Base-by-base conservation (phyloP, 1,140 invertebrate genomes). In the Metaphire vulgaris region DNA sequence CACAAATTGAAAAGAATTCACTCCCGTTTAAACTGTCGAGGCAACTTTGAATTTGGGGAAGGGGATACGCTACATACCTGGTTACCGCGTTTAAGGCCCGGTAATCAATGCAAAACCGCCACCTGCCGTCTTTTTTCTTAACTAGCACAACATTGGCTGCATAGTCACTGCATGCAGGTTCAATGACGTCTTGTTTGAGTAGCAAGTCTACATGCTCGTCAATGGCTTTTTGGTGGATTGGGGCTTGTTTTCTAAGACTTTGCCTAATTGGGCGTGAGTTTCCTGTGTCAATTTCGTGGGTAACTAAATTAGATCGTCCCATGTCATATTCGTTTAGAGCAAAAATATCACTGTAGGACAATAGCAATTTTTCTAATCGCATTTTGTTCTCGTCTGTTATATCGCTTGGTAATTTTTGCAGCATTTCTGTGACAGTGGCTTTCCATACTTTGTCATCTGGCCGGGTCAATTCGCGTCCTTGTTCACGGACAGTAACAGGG, bases 31-130 rank as follows among this genome's bases (percentile, higher is more conserved):
- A 73, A 16, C 74, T 70, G 14, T 74, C 74, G 2, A 84, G 64
- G 0, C 80, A 79, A 69, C 84, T 82, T 68, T 82, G 82, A 64
- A 83, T 80, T n/a, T 79, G 69, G 0, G 82, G 82, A 16, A 83
- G 76, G 0, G 79, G 79, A 41, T 80, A 81, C 0, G 78, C 78
- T 29, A 80, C 79, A 26, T 76, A 33, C 26, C 75, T 26, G 0
- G 80, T 81, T 6, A 80, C 79, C 14, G 79, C 79, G 72, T 84
- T 85, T 14, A 82, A 75, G 65, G 78, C 64, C 41, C 80, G 34
- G 76, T 80, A 82, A 69, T 83, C 82, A 15, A 81, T 76, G 71
- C 82, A 82, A 31, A 83, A 78, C 15, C 82, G 33, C 1, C 75
- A 74, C 16, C 77, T 75, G 15, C 77, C 77, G 74, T 81, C 78